Conservation (phyloP, 2,113 vertebrate genomes). For the Pomatorhinus ruficollis region DNA sequence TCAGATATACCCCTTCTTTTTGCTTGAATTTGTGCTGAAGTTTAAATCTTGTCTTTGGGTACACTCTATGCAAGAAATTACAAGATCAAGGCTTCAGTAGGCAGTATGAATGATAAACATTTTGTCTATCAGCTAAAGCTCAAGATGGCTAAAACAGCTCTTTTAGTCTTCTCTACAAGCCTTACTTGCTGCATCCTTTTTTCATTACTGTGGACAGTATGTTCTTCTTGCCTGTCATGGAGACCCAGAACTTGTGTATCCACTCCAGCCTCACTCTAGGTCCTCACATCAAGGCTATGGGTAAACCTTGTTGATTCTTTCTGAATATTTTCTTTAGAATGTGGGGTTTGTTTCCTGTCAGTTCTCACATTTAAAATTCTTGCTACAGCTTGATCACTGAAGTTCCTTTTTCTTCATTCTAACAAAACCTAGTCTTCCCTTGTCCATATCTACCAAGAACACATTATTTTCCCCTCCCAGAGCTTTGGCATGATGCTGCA, state of each 20-base stretch:
- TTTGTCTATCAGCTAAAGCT: constrained; percentile 33
- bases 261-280: constrained; percentile 25
- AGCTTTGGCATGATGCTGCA: not conserved
- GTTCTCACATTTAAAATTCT: not conserved
- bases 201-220: constrained; percentile 22
- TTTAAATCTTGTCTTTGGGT: constrained; percentile 5
- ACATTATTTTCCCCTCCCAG: not conserved
- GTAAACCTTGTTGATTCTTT: constrained; percentile 44
- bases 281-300: constrained; percentile 34
- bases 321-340: not conserved
- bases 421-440: not conserved
- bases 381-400: not conserved
- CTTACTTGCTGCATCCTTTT: constrained; percentile 25
- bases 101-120: not conserved
- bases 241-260: constrained; percentile 23
- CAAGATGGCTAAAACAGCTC: constrained; percentile 60
- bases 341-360: not conserved
- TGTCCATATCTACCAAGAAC: not conserved
- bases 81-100: not conserved
- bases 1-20: not conserved
- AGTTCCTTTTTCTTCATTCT: not conserved
- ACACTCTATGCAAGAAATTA: not conserved
- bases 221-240: not conserved
- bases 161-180: constrained; percentile 25
- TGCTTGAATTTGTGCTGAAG: constrained; percentile 2